Percentiles rank a stretch among this genome's conserved stretches.
These are phyloP conservation scores for Harpagoxenus sublaevis DNA, from an alignment of 2,888 invertebrate genomes.

Conservation along the genomic window DNA sequence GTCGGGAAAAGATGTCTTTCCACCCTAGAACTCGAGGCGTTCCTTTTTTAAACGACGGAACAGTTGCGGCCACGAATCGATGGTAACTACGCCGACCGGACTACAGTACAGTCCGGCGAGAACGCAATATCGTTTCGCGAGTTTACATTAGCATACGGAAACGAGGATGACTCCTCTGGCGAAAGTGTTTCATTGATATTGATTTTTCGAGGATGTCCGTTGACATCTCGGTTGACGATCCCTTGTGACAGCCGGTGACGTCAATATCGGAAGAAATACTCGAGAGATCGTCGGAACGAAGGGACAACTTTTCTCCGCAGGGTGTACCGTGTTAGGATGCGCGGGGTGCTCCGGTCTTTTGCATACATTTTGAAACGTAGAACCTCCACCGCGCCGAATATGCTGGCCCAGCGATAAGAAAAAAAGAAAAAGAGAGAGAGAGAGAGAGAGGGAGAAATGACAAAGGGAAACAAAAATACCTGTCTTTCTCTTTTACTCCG, in stretches of 20 bases:
- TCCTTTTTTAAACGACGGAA: conserved; percentile 85
- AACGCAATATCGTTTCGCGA: conserved; percentile 56
- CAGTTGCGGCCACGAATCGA: conserved; percentile 86
- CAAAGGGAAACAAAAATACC: conserved; percentile 76
- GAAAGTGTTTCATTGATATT: not conserved
- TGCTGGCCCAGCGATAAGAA: conserved; percentile 76
- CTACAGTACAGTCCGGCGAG: conserved; percentile 83
- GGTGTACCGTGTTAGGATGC: conserved; percentile 85
- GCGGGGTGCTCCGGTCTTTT: conserved; percentile 84
- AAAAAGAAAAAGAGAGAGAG: conserved; percentile 43
- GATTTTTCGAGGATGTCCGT: conserved; percentile 7
- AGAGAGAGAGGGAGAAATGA: conserved; percentile 34
- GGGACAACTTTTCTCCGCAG: conserved; percentile 76
- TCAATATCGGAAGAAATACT: conserved; percentile 48
- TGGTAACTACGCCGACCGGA: conserved; percentile 85
- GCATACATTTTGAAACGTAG: conserved; percentile 85
- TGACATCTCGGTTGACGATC: not conserved
- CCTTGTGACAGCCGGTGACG: conserved; percentile 38
- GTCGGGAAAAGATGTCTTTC: conserved; percentile 83
- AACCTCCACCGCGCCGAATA: conserved; percentile 81
- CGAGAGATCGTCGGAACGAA: conserved; percentile 27
- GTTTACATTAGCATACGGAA: conserved; percentile 21
- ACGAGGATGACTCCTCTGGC: not conserved
- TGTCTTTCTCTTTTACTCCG: conserved; percentile 50
- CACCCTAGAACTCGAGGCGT: conserved; percentile 80